Percentiles rank a stretch among this genome's conserved stretches.
phyloP scores from a whole-genome alignment of 1,140 invertebrate species.

The Leptinotarsa lineolata region DNA sequence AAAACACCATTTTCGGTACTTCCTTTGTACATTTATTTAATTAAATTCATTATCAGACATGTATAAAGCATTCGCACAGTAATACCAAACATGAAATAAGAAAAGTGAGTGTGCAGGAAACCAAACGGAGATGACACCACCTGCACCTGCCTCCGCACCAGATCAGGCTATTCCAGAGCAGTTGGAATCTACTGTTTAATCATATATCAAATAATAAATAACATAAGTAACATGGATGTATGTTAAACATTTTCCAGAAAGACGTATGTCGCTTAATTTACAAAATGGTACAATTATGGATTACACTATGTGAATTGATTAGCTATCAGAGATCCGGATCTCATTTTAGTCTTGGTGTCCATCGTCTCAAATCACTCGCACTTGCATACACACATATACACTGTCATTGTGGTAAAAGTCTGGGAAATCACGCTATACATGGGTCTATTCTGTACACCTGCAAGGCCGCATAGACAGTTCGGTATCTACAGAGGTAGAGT shows the following conservation, averaged over 20 bases:
- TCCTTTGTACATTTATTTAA: conserved; percentile 64
- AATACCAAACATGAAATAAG: conserved; percentile 61
- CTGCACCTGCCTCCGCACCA: conserved; percentile 43
- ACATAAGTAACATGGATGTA: conserved; percentile 57
- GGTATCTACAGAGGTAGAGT: conserved; percentile 47
- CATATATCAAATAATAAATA: conserved; percentile 54
- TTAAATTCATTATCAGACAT: conserved; percentile 60
- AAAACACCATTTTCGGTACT: conserved; percentile 59
- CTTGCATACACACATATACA: conserved; percentile 22
- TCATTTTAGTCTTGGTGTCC: conserved; percentile 44
- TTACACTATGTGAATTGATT: conserved; percentile 54
- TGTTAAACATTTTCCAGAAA: conserved; percentile 57
- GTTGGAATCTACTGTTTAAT: conserved; percentile 34
- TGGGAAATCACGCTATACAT: conserved; percentile 43
- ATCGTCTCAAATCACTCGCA: conserved; percentile 38
- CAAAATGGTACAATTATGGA: conserved; percentile 57
- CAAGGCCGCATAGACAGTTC: conserved; percentile 34
- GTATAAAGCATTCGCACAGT: conserved; percentile 64
- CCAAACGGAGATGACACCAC: conserved; percentile 37
- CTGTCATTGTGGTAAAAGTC: conserved; percentile 42
- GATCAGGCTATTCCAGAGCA: conserved; percentile 44
- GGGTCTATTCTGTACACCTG: conserved; percentile 39
- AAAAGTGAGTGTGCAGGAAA: conserved; percentile 51
- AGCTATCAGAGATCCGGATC: conserved; percentile 47
- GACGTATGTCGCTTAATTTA: conserved; percentile 56